Percentiles rank a stretch among this genome's conserved stretches.
Evolutionary conservation across 2,113 vertebrate genomes (phyloP).

Genomic region (Toxotes jaculatrix): DNA sequence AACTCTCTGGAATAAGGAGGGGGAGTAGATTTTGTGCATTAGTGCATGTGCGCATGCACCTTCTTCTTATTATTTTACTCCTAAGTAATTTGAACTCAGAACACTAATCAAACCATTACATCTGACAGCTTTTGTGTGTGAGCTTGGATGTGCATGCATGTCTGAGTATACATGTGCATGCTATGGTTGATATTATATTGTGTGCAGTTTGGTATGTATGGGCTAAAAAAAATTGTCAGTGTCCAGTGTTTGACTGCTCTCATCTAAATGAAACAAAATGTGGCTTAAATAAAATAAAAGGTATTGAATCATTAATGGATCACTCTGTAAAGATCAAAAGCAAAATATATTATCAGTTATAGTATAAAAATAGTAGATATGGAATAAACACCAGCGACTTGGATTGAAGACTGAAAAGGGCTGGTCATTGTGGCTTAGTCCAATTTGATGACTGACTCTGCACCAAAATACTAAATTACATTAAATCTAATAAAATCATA

Average conservation of each 20-base stretch:
- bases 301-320: background rate
- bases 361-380: background rate
- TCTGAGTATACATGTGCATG: background rate
- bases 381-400: background rate
- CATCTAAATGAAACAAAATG: background rate
- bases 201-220: too few species aligned
- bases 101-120: conserved; percentile 23
- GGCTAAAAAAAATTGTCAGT: too few species aligned
- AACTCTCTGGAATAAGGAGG: conserved; percentile 31
- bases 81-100: conserved; percentile 30
- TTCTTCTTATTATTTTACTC: conserved; percentile 6
- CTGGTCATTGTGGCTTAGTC: background rate
- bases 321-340: background rate
- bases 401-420: background rate
- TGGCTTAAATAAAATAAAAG: background rate
- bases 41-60: background rate
- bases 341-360: too few species aligned
- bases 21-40: conserved; percentile 7
- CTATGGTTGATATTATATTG: too few species aligned
- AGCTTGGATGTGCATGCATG: background rate
- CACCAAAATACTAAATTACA: background rate
- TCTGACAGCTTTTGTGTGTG: background rate
- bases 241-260: background rate
- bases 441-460: background rate
- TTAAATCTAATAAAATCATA: background rate